Base-by-base conservation (phyloP, 2,888 invertebrate species). In the Limnephilus lunatus region DNA sequence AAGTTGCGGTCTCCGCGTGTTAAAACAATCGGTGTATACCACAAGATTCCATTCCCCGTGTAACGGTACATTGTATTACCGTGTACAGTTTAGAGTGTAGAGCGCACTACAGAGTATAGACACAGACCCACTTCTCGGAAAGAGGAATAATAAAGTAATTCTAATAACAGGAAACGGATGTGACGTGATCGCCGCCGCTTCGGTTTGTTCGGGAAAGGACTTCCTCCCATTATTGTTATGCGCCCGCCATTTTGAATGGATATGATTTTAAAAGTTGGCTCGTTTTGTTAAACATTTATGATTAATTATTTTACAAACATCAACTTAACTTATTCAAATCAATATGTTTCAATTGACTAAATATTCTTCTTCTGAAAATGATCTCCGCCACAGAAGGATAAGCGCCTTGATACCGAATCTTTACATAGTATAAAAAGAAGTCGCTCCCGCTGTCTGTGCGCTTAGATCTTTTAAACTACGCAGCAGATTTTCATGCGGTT, bases 111-210 rank as follows among this genome's bases (percentile, higher is more conserved):
- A 53, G 53, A 68, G 68, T 25, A 68, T n/a, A 25, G 68, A 68
- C 68, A 68, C 68, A 68, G 68, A 14, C 44, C 89, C 81, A 39
- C 89, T 89, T 89, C 89, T 89, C 30, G 89, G 89, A 89, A 89
- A 81, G 81, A 89, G 89, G 81, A 44, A 81, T 80, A 88, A 80
- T 44, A 89, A 81, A 89, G 81, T 81, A 81, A 81, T 91, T 91
- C 80, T 91, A 89, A 91, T 90, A 92, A 92, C 93, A 92, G 93
- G 93, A 93, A 93, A 85, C 92, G 93, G 93, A 93, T 83, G 85
- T 92, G 91, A 93, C 92, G 93, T 92, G 93, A 90, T 82, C 68
- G 90, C 91, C 89, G 85, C 89, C 89, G 90, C 90, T 92, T 93
- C 91, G 91, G 92, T 91, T 91, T 87, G 91, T 88, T 89, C 91